phyloP scores from a whole-genome alignment of 1,140 invertebrate species.

The Hydropsyche tenuis region DNA sequence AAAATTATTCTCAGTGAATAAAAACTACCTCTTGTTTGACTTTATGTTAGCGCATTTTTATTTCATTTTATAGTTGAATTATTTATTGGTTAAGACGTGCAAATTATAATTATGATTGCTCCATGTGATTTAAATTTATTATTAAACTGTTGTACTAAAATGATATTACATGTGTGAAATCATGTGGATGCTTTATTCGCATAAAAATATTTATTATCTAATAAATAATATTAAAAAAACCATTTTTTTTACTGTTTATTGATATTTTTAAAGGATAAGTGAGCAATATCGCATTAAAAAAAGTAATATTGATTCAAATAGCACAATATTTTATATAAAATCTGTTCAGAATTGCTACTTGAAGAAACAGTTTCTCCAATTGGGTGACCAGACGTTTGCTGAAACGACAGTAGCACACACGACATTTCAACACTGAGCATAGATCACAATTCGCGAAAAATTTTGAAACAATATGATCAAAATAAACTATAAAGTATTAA shows the following conservation, averaged over 20 bases:
- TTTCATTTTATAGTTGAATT: constrained; percentile 26
- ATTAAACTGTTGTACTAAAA: constrained; percentile 14
- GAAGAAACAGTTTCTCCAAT: too few relatives aligned
- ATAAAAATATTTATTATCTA: constrained; percentile 31
- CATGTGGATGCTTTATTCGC: neutral
- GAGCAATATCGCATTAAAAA: too few relatives aligned
- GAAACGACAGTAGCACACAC: too few relatives aligned
- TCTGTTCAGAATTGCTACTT: too few relatives aligned
- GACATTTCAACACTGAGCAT: too few relatives aligned
- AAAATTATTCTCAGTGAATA: constrained; percentile 49
- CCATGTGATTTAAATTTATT: constrained; percentile 5
- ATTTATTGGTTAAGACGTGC: constrained; percentile 16
- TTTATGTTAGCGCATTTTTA: constrained; percentile 15
- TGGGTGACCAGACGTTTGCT: too few relatives aligned
- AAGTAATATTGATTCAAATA: too few relatives aligned
- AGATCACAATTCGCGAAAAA: too few relatives aligned
- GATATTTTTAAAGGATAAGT: too few relatives aligned
- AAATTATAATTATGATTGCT: neutral
- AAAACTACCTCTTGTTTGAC: constrained; percentile 49
- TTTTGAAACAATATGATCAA: too few relatives aligned
- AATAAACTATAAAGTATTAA: too few relatives aligned
- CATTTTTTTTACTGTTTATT: neutral
- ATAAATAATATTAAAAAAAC: neutral
- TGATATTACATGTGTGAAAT: constrained; percentile 25
- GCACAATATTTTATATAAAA: too few relatives aligned